Evolutionary conservation across 2,797 vertebrate genomes (phyloP), one percentile per base, ranked within the genome.

Genomic region (Chlorospingus flavigularis): DNA sequence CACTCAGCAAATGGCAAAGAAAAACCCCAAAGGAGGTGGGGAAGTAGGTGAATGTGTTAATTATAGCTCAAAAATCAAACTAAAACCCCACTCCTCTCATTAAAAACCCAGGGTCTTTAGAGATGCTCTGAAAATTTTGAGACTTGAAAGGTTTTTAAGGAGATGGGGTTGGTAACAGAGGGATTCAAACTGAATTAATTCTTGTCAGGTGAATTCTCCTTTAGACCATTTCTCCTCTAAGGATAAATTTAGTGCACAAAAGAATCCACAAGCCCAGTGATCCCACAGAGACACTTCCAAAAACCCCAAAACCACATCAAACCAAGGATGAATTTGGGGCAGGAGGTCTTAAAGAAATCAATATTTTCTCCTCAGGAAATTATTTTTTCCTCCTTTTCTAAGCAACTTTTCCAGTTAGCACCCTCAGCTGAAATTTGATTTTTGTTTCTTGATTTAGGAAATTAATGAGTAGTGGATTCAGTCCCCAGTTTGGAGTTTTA

Each of bases 21-120:
- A 17, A 40, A 40, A 7, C 40, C 16, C 16, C 4, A 40, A 30
- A 66, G 42, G 55, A 61, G 7, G 15, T 51, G 26, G 17, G 25
- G 40, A 40, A 40, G 40, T 13, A 24, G 23, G 5, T 14, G 13
- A 25, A 2, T 0, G 2, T 18, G 17, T 20, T 31, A 11, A 23
- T 20, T 33, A 0, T 0, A 39, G 10, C 19, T 37, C 17, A 16
- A 24, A 4, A 3, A 26, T 17, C 23, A 24, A 45, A 86, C 18
- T 30, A 47, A 45, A 11, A 47, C 6, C 45, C 12, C 45, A 23
- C 23, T 24, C 13, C 23, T 47, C 47, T 47, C 47, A 9, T 47
- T 47, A 14, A 47, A 47, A 47, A 14, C 23, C 23, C 23, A 47
- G 2, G 7, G 45, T 25, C 23, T 48, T 48, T 3, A 25, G 47